Evolutionary conservation across 2,113 vertebrate species (phyloP), one percentile per base, ranked within the genome.

Genomic region (Elaphurus davidianus): DNA sequence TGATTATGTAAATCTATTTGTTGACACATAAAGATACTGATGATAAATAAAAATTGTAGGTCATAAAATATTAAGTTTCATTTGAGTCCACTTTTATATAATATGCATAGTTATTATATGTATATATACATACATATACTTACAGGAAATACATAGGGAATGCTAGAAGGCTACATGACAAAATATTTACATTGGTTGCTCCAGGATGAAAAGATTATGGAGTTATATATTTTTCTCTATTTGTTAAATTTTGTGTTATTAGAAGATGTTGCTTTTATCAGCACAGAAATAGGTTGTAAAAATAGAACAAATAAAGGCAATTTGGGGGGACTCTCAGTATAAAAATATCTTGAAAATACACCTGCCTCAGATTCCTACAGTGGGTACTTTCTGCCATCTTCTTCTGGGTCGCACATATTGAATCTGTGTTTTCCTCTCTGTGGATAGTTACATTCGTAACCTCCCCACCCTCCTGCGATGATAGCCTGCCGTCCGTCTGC

Each of bases 401-500:
- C 60, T 95, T 71, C 94, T 3, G 15, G 9, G 45, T 45, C 45
- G 21, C 60, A n/a, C 6, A 13, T 19, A 60, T 11, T n/a, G 74
- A 83, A 40, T 60, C 85, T 67, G 67, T 67, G 83, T 23, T 88
- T 96, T 79, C 88, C 96, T 82, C 82, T 87, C 4, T 0, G 50
- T 40, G 54, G 87, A 59, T 27, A 64, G 91, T 57, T 93, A 84
- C 55, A 52, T 67, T 78, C 78, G 62, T 78, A 47, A 15, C n/a
- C 33, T 83, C 47, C 91, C 62, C 64, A 67, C 43, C 43, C 71
- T 78, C 59, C 83, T 81, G 71, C 60, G 52, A 57, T 0, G 0
- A 11, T n/a, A 74, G 59, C 50, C 71, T 87, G 87, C 52, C 96
- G 94, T 81, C 71, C 79, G 16, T 97, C 96, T 94, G 96, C 71